These are phyloP conservation scores for Butastur rufipennis DNA, from an alignment of 2,113 vertebrate species.

Conservation along the genomic window DNA sequence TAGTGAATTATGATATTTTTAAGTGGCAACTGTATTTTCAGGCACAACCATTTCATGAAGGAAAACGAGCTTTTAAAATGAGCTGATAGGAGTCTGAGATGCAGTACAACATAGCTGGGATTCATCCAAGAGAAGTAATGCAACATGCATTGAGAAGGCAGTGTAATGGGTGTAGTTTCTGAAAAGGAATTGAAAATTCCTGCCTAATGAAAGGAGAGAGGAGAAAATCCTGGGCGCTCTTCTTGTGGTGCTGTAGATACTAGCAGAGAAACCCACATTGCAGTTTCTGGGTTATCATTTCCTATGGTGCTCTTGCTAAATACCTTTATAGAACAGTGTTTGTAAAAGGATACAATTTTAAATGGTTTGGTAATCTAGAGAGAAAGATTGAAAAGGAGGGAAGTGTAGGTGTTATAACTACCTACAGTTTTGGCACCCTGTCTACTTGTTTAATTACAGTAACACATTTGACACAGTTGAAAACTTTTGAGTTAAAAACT, in stretches of 20 bases:
- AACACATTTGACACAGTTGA: slow-evolving; percentile 4
- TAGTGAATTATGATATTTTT: not conserved
- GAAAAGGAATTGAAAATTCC: not conserved
- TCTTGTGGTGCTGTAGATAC: not conserved
- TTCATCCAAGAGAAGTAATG: not conserved
- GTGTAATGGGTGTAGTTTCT: not conserved
- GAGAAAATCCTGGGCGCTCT: not conserved
- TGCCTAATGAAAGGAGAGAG: not conserved
- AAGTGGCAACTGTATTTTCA: not conserved
- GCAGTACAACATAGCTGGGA: not conserved
- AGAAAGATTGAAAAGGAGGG: not conserved
- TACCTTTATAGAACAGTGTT: not conserved
- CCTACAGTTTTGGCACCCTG: not conserved
- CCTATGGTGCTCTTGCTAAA: not conserved
- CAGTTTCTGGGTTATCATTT: not conserved
- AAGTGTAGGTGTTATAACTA: not conserved
- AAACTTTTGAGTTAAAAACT: slow-evolving; percentile 18
- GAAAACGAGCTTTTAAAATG: not conserved
- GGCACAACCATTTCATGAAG: not conserved
- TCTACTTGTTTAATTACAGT: slow-evolving; percentile 16
- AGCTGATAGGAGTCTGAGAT: not conserved
- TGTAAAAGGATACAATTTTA: not conserved
- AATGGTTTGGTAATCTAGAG: not conserved
- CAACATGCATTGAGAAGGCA: not conserved
- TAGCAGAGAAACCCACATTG: not conserved